phyloP scores from a whole-genome alignment of 2,113 vertebrate species.

The Grallaria varia region DNA sequence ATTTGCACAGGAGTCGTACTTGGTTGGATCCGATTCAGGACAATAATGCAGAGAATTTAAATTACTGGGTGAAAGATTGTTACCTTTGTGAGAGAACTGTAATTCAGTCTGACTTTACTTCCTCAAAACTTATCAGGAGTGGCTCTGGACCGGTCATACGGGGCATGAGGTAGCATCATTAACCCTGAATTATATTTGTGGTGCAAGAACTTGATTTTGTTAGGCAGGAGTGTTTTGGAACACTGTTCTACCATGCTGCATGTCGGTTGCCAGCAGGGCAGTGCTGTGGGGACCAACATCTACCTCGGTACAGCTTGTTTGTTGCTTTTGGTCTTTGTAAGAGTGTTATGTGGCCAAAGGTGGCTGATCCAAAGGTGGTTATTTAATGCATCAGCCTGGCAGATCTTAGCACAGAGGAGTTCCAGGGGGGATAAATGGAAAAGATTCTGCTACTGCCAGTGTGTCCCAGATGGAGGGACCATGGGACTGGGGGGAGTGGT shows the following conservation, averaged over 20 bases:
- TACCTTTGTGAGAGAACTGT: neutral
- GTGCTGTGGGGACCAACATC: neutral
- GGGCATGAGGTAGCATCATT: neutral
- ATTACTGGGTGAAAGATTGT: neutral
- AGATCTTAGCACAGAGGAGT: neutral
- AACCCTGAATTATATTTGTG: neutral
- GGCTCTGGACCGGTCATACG: neutral
- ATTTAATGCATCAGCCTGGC: neutral
- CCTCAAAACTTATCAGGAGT: neutral
- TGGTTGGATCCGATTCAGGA: neutral
- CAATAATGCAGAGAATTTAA: neutral
- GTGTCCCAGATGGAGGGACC: neutral
- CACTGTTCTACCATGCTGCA: rapidly evolving
- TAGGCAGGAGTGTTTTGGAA: neutral
- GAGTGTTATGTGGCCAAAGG: rapidly evolving
- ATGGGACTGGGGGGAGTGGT: neutral
- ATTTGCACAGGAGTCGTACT: neutral
- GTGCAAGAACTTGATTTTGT: neutral
- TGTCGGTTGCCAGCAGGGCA: neutral
- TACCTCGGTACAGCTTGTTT: rapidly evolving
- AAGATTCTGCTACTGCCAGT: neutral
- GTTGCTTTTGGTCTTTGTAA: neutral
- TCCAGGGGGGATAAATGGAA: neutral
- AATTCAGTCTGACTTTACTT: neutral
- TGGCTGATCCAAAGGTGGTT: neutral